A percentile compares a stretch with the other conserved stretches of the same genome.
phyloP scores from a whole-genome alignment of 2,888 invertebrate genomes.

The Andrena flavipes region DNA sequence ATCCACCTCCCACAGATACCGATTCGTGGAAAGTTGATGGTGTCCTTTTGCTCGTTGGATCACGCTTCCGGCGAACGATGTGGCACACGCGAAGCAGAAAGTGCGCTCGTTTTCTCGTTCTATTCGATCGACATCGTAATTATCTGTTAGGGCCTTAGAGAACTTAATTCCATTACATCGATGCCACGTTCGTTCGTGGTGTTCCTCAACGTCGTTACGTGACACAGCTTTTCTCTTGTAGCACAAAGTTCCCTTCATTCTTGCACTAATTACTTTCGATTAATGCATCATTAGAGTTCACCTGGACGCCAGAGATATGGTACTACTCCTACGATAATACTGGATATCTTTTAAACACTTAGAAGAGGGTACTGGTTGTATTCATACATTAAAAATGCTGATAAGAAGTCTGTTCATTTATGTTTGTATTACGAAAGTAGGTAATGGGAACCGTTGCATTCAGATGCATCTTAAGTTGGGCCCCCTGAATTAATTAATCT shows the following conservation, averaged over 20 bases:
- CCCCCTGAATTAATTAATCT: slow-evolving; percentile 4
- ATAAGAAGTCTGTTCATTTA: slow-evolving; percentile 17
- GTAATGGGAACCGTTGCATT: slow-evolving; percentile 21
- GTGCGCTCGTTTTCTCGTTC: slow-evolving; percentile 6
- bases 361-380: slow-evolving; percentile 24
- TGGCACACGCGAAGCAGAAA: background rate
- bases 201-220: slow-evolving; percentile 24
- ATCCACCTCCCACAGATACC: background rate
- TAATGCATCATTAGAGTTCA: background rate
- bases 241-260: slow-evolving; percentile 6
- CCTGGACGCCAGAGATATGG: background rate
- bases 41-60: background rate
- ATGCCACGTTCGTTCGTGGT: background rate
- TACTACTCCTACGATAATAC: background rate
- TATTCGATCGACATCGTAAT: slow-evolving; percentile 24
- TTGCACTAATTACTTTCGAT: slow-evolving; percentile 39
- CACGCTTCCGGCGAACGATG: slow-evolving; percentile 21
- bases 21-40: slow-evolving; percentile 7
- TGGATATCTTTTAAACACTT: slow-evolving; percentile 28
- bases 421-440: slow-evolving; percentile 31
- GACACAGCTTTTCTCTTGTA: slow-evolving; percentile 14
- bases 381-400: background rate
- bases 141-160: slow-evolving; percentile 4
- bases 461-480: slow-evolving; percentile 18
- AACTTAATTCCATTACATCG: slow-evolving; percentile 14